Conservation (phyloP, 53 echinoderm and acorn worm species). For the Stichopus horrens region DNA sequence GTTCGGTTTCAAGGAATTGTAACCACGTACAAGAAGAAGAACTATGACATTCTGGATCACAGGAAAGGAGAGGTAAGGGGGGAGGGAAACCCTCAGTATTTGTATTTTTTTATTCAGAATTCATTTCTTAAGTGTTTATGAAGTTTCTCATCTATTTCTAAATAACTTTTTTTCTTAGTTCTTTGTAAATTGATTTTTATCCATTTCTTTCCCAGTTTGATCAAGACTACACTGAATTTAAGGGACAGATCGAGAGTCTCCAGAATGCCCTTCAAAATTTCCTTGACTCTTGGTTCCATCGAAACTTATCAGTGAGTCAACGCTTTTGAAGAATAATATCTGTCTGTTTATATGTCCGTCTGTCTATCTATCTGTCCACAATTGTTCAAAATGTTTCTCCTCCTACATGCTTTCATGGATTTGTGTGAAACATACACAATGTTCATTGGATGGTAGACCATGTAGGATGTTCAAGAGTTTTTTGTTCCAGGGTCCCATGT, state of each 20-base stretch:
- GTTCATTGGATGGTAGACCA: background rate
- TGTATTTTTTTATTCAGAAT: too few species aligned
- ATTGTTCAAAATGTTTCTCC: too few species aligned
- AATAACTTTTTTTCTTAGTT: background rate
- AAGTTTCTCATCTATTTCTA: background rate
- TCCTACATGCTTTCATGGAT: too few species aligned
- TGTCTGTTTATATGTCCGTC: too few species aligned
- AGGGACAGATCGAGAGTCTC: conserved; percentile 89
- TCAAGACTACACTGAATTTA: conserved; percentile 89
- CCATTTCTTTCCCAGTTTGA: conserved; percentile 74
- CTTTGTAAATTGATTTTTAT: background rate
- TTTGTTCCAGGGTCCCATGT: too few species aligned
- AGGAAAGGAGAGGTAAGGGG: conserved; percentile 93
- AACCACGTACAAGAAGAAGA: conserved; percentile 98
- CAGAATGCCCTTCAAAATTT: conserved; percentile 88
- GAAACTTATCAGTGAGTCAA: conserved; percentile 78
- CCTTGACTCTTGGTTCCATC: conserved; percentile 94
- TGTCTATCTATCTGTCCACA: too few species aligned
- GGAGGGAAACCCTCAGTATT: too few species aligned
- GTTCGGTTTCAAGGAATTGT: conserved; percentile 94
- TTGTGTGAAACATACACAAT: background rate
- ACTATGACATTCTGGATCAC: conserved; percentile 92
- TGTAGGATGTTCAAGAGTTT: background rate
- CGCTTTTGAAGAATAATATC: too few species aligned
- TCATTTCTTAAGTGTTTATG: background rate